These are phyloP conservation scores for Gallinago paraguaiae DNA, from an alignment of 2,113 vertebrate genomes.

Conservation along the genomic window DNA sequence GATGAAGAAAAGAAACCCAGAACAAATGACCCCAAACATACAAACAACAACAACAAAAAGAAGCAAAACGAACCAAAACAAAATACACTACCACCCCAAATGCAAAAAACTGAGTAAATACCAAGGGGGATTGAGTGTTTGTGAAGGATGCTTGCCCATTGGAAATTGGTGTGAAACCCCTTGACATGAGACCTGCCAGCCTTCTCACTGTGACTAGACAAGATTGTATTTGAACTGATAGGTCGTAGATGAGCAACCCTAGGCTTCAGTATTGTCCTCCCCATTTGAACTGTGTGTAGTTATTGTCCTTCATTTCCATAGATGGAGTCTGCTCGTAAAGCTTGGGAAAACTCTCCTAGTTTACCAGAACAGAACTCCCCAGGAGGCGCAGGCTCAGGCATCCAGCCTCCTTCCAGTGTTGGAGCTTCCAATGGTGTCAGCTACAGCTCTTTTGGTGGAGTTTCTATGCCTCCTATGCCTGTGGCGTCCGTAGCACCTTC, in stretches of 20 bases:
- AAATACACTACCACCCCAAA: not conserved
- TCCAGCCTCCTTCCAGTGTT: conserved; percentile 89
- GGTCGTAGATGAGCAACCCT: not conserved
- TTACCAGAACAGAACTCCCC: conserved; percentile 96
- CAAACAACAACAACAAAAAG: not conserved
- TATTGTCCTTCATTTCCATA: conserved; percentile 39
- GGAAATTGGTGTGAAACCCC: not conserved
- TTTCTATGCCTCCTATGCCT: conserved; percentile 97
- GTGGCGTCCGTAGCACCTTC: conserved; percentile 96
- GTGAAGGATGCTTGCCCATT: not conserved
- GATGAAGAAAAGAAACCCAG: not conserved
- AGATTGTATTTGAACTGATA: not conserved
- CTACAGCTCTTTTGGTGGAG: conserved; percentile 96
- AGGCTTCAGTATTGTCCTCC: not conserved
- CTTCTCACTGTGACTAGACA: not conserved
- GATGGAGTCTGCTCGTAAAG: conserved; percentile 99
- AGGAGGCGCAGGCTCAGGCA: conserved; percentile 78
- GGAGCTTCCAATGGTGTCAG: conserved; percentile 92
- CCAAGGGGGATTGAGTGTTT: not conserved
- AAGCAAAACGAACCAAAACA: not conserved
- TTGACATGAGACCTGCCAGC: not conserved
- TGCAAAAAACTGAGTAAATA: not conserved
- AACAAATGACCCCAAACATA: not conserved
- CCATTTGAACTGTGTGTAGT: conserved; percentile 9
- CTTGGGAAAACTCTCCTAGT: conserved; percentile 98